phyloP scores from a whole-genome alignment of 2,113 vertebrate species.

The Lophochroa leadbeateri region DNA sequence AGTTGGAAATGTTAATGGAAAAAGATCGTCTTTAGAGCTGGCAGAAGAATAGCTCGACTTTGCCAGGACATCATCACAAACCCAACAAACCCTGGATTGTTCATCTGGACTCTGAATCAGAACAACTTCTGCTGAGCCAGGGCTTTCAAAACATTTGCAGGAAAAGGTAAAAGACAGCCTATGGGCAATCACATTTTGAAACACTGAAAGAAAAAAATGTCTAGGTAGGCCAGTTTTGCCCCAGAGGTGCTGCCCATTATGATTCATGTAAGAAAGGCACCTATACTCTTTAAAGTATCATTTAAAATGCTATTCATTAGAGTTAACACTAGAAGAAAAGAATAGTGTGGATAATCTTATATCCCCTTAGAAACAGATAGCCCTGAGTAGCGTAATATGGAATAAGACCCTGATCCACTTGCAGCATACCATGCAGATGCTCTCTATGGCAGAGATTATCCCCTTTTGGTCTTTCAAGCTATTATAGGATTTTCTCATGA shows the following conservation, averaged over 20 bases:
- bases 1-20: background rate
- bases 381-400: background rate
- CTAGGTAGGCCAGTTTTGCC: background rate
- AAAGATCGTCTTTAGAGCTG: background rate
- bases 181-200: background rate
- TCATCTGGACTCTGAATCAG: background rate
- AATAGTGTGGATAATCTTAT: background rate
- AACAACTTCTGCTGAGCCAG: background rate
- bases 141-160: background rate
- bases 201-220: background rate
- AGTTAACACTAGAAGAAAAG: background rate
- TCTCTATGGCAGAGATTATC: background rate
- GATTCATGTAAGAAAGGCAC: background rate
- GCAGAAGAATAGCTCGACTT: background rate
- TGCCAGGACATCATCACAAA: background rate
- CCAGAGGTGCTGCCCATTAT: rapidly evolving
- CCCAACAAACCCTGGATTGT: background rate
- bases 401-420: background rate
- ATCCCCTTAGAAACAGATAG: background rate
- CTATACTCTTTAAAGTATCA: background rate
- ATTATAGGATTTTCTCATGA: background rate
- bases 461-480: background rate
- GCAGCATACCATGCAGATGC: background rate
- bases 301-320: background rate
- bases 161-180: background rate